phyloP scores from a whole-genome alignment of 2,113 vertebrate species.

The Carassius auratus region DNA sequence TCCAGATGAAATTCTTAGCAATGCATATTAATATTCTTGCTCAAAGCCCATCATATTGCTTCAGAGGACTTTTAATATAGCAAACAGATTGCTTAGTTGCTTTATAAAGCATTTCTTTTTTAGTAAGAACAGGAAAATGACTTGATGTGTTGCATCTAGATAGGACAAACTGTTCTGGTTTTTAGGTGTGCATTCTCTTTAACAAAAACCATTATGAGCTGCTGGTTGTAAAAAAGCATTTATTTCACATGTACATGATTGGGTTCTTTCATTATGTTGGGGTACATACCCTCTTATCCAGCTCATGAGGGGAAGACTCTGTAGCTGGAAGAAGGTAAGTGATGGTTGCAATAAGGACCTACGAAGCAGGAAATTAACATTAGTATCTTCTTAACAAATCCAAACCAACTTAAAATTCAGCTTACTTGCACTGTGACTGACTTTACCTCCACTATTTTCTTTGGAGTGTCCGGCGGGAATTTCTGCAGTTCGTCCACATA shows the following conservation, averaged over 20 bases:
- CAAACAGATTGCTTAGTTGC: background rate
- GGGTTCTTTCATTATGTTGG: slow-evolving; percentile 15
- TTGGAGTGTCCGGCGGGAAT: slow-evolving; percentile 89
- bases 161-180: background rate
- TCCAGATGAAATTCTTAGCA: too few relatives aligned
- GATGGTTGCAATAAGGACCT: slow-evolving; percentile 97
- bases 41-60: background rate
- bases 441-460: slow-evolving; percentile 94
- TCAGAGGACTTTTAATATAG: background rate
- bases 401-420: background rate
- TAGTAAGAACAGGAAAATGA: background rate
- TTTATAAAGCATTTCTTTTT: background rate
- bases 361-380: slow-evolving; percentile 37
- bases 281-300: slow-evolving; percentile 89
- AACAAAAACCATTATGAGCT: background rate
- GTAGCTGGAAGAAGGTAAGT: slow-evolving; percentile 92
- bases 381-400: background rate
- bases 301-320: slow-evolving; percentile 92
- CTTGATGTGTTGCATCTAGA: background rate
- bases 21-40: too few relatives aligned
- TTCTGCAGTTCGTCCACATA: slow-evolving; percentile 90
- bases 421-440: background rate
- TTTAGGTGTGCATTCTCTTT: too few relatives aligned
- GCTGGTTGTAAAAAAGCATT: background rate
- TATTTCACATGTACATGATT: background rate